Evolutionary conservation across 2,888 invertebrate species (phyloP).

Genomic region (Trichopria drosophilae): DNA sequence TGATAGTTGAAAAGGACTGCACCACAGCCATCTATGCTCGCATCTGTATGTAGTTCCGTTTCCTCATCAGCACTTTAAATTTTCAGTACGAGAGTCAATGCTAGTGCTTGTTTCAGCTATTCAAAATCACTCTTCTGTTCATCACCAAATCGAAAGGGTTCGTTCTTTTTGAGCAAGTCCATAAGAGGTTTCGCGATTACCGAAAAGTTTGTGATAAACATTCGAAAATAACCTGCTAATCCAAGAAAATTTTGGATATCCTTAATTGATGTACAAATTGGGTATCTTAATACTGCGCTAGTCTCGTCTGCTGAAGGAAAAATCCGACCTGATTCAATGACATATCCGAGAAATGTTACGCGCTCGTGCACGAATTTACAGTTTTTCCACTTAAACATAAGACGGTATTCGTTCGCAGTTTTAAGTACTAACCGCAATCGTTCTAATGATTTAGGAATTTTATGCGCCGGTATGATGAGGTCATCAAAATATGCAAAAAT

Average conservation of each 20-base stretch:
- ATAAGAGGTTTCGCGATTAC: conserved; percentile 21
- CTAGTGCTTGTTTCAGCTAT: not conserved
- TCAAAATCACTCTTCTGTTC: not conserved
- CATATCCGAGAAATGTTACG: conserved; percentile 19
- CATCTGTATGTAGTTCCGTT: conserved; percentile 27
- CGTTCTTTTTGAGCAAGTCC: conserved; percentile 14
- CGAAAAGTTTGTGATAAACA: conserved; percentile 26
- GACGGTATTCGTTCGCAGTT: not conserved
- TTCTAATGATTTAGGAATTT: conserved; percentile 5
- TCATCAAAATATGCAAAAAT: conserved; percentile 20
- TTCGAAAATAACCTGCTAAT: conserved; percentile 27
- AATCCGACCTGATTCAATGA: too few species aligned
- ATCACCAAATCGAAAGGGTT: not conserved
- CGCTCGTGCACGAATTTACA: conserved; percentile 20
- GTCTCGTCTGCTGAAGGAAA: too few species aligned
- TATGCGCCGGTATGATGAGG: conserved; percentile 11
- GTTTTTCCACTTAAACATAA: conserved; percentile 16
- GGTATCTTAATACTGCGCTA: too few species aligned
- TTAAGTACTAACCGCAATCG: not conserved
- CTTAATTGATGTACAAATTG: too few species aligned
- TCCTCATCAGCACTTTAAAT: conserved; percentile 11
- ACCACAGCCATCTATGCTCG: conserved; percentile 26
- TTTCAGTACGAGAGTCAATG: conserved; percentile 11
- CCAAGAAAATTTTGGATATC: too few species aligned
- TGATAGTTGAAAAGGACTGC: conserved; percentile 4